A percentile compares a stretch with the other conserved stretches of the same genome.
These are phyloP conservation scores for Anthrax anthrax DNA, from an alignment of 2,888 invertebrate species.

Conservation along the genomic window DNA sequence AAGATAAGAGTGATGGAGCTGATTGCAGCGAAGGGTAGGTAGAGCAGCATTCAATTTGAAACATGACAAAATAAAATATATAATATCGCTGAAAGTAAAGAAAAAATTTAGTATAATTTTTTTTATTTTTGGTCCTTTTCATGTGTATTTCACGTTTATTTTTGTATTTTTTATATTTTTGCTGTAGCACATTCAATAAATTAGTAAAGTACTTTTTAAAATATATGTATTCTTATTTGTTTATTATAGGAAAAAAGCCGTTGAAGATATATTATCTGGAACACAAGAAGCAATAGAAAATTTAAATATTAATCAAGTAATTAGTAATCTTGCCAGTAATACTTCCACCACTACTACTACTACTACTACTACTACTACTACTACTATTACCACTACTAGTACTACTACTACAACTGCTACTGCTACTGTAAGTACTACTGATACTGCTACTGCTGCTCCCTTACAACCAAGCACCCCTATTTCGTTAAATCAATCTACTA, in stretches of 20 bases:
- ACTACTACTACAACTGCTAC: too few relatives aligned
- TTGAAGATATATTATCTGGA: constrained; percentile 48
- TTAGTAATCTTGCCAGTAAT: constrained; percentile 39
- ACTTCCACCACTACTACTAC: constrained; percentile 16
- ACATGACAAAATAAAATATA: too few relatives aligned
- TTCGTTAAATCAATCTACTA: too few relatives aligned
- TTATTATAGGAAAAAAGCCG: constrained; percentile 44
- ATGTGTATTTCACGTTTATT: too few relatives aligned
- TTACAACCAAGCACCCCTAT: too few relatives aligned
- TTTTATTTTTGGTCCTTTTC: not conserved
- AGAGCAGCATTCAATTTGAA: too few relatives aligned
- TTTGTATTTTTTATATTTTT: too few relatives aligned
- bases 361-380: constrained; percentile 1
- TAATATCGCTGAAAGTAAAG: too few relatives aligned
- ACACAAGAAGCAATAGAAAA: constrained; percentile 51
- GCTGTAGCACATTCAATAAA: too few relatives aligned
- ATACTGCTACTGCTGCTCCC: not conserved
- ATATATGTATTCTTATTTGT: constrained; percentile 4
- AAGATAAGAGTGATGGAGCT: not conserved
- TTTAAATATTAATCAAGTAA: constrained; percentile 44
- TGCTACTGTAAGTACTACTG: too few relatives aligned
- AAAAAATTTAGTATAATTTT: not conserved
- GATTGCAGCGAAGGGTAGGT: not conserved
- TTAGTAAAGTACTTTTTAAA: too few relatives aligned
- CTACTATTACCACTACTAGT: not conserved